Evolutionary conservation across 2,888 invertebrate species (phyloP).

Genomic region (Thyatira batis): DNA sequence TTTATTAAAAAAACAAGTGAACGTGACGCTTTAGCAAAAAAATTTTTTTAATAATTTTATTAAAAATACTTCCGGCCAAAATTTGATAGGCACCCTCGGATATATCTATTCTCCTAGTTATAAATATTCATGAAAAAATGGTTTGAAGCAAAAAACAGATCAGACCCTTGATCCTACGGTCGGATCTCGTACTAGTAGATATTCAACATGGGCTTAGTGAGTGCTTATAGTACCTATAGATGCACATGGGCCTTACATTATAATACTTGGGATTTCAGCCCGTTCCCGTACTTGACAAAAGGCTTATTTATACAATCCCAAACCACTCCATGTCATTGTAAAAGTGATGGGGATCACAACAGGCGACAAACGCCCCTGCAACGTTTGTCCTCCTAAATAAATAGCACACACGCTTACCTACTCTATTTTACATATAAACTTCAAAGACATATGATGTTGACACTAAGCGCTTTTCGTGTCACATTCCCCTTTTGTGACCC

Average conservation of each 20-base stretch:
- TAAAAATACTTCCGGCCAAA: too few relatives aligned
- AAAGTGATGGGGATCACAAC: slow-evolving; percentile 29
- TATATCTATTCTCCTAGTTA: too few relatives aligned
- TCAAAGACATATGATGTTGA: slow-evolving; percentile 75
- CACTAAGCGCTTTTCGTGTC: slow-evolving; percentile 73
- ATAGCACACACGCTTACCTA: slow-evolving; percentile 37
- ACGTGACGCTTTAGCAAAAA: too few relatives aligned
- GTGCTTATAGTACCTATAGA: not conserved
- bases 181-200: too few relatives aligned
- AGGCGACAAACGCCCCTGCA: slow-evolving; percentile 32
- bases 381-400: slow-evolving; percentile 49
- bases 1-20: too few relatives aligned
- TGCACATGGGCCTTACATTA: not conserved
- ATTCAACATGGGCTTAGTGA: not conserved
- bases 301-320: slow-evolving; percentile 5
- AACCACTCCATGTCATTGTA: slow-evolving; percentile 16
- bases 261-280: not conserved
- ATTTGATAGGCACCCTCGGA: too few relatives aligned
- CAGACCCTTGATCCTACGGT: too few relatives aligned
- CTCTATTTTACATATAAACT: slow-evolving; percentile 58
- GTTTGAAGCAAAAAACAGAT: too few relatives aligned
- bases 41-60: too few relatives aligned
- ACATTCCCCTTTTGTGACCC: slow-evolving; percentile 67
- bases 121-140: too few relatives aligned
- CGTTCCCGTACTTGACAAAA: slow-evolving; percentile 6